Conservation (phyloP, 2,888 invertebrate species). For the Chloroclysta siterata region DNA sequence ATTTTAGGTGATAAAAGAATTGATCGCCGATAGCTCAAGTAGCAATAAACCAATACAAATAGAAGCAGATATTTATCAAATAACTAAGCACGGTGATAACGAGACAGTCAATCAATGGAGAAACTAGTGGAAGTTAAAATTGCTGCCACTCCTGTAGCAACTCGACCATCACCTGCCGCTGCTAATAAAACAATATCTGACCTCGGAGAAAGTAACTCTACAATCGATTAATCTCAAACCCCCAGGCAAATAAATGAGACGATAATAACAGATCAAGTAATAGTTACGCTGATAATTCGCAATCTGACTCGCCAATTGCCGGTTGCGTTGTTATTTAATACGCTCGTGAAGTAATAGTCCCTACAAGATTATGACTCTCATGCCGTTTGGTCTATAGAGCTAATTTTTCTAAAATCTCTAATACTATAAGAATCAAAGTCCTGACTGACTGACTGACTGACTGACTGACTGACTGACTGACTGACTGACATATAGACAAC, state of each 20-base stretch:
- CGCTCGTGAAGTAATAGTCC: constrained; percentile 40
- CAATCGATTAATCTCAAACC: constrained; percentile 74
- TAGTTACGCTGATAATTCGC: constrained; percentile 70
- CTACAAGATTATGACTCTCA: not conserved
- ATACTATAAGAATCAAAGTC: too few species aligned
- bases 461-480: too few species aligned
- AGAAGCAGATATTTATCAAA: not conserved
- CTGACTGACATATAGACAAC: too few species aligned
- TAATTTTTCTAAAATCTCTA: not conserved
- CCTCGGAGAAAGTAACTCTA: constrained; percentile 71
- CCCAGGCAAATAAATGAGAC: constrained; percentile 61
- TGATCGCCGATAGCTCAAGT: not conserved
- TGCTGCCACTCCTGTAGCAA: constrained; percentile 57
- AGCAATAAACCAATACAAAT: not conserved
- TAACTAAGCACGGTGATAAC: not conserved
- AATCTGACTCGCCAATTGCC: constrained; percentile 63
- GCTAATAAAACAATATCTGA: constrained; percentile 64
- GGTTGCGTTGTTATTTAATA: constrained; percentile 60
- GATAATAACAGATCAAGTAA: constrained; percentile 73
- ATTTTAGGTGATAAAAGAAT: not conserved
- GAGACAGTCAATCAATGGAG: constrained; percentile 25
- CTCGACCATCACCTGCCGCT: constrained; percentile 52
- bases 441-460: too few species aligned
- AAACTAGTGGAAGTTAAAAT: constrained; percentile 52
- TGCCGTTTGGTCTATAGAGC: not conserved